phyloP scores from a whole-genome alignment of 1,140 invertebrate species.

The Drosophila jambulina region DNA sequence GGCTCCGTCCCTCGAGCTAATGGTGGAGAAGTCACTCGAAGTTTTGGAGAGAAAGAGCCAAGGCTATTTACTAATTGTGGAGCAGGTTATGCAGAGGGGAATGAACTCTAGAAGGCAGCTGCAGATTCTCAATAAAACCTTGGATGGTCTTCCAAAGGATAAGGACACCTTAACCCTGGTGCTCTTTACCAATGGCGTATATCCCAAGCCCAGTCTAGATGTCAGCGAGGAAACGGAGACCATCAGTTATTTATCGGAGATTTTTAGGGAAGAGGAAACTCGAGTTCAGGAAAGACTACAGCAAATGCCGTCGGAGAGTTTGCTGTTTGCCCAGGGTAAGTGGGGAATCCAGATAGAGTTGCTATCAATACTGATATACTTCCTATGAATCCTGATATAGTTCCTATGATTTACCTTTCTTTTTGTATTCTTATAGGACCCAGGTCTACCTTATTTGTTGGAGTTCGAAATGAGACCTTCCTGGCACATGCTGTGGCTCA shows the following conservation, averaged over 20 bases:
- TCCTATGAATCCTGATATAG: background rate
- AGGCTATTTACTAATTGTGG: slow-evolving; percentile 64
- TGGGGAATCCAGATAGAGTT: background rate
- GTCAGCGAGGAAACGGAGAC: slow-evolving; percentile 50
- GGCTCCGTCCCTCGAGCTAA: slow-evolving; percentile 36
- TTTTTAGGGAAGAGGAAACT: slow-evolving; percentile 6
- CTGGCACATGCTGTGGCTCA: slow-evolving; percentile 63
- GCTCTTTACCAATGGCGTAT: slow-evolving; percentile 46
- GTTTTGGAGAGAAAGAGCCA: slow-evolving; percentile 29
- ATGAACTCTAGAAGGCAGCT: slow-evolving; percentile 21
- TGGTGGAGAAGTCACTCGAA: slow-evolving; percentile 53
- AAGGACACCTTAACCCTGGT: slow-evolving; percentile 49
- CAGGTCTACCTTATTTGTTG: slow-evolving; percentile 60
- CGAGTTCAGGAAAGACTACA: slow-evolving; percentile 33
- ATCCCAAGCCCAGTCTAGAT: slow-evolving; percentile 39
- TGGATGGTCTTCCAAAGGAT: slow-evolving; percentile 6
- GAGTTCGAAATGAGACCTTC: slow-evolving; percentile 68
- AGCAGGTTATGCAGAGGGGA: slow-evolving; percentile 31
- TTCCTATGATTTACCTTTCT: background rate
- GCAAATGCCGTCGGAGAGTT: slow-evolving; percentile 47
- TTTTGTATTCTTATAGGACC: slow-evolving; percentile 40
- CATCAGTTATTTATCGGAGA: slow-evolving; percentile 25
- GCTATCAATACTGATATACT: too few relatives aligned
- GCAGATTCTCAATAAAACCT: slow-evolving; percentile 44
- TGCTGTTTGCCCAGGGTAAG: slow-evolving; percentile 68